Evolutionary conservation across 2,113 vertebrate species (phyloP).

Genomic region (Columba livia): DNA sequence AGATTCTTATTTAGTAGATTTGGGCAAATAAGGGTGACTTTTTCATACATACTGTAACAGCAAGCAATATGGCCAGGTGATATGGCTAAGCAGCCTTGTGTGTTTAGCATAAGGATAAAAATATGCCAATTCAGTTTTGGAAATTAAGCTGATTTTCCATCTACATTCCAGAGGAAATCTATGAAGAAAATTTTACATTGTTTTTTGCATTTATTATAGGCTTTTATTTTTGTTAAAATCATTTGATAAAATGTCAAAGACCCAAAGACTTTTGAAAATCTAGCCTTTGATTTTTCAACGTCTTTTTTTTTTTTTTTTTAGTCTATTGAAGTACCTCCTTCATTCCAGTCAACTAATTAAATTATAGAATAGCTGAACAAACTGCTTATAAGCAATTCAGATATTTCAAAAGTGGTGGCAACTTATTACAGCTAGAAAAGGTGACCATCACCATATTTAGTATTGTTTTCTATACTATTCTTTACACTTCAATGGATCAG

Average conservation of each 20-base stretch:
- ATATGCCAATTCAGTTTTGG: accelerated
- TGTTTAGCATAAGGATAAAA: neutral
- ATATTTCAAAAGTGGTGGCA: neutral
- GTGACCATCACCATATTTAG: neutral
- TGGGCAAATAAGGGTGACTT: neutral
- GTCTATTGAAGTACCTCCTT: neutral
- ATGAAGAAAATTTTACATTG: neutral
- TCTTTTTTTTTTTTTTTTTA: neutral
- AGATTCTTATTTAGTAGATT: neutral
- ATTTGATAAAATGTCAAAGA: neutral
- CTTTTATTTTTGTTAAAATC: neutral
- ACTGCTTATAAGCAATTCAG: neutral
- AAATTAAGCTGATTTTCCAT: neutral
- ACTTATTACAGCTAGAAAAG: neutral
- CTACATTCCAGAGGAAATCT: neutral
- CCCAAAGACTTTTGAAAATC: neutral
- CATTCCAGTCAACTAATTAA: neutral
- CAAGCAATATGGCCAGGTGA: neutral
- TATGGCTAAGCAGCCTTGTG: neutral
- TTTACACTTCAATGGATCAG: neutral
- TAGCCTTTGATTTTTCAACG: neutral
- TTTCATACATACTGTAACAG: neutral
- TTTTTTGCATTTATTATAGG: neutral
- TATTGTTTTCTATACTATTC: neutral
- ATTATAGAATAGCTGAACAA: neutral